Percentiles rank a stretch among this genome's conserved stretches.
Conservation (phyloP, 2,888 invertebrate species). For the Drosophila putrida region DNA sequence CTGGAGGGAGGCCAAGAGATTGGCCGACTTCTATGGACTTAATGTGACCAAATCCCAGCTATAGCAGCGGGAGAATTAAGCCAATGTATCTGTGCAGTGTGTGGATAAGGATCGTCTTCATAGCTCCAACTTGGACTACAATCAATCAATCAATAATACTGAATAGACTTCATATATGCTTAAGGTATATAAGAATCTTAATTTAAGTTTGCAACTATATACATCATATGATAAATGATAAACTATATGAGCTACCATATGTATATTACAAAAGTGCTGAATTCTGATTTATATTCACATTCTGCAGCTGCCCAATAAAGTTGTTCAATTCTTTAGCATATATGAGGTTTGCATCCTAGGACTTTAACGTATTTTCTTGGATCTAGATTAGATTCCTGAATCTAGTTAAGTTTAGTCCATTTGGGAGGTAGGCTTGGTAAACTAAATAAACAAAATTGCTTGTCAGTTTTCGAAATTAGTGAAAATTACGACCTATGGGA, state of each 20-base stretch:
- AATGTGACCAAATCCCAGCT: slow-evolving; percentile 73
- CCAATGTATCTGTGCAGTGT: not conserved
- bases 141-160: slow-evolving; percentile 61
- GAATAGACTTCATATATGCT: slow-evolving; percentile 58
- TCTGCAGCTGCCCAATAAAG: slow-evolving; percentile 50
- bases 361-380: not conserved
- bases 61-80: slow-evolving; percentile 64
- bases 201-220: slow-evolving; percentile 33
- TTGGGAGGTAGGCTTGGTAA: slow-evolving; percentile 5
- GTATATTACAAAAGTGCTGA: slow-evolving; percentile 29
- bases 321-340: slow-evolving; percentile 22
- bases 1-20: slow-evolving; percentile 89
- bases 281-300: slow-evolving; percentile 27
- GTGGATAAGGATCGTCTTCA: slow-evolving; percentile 6
- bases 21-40: slow-evolving; percentile 84
- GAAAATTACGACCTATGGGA: slow-evolving; percentile 33
- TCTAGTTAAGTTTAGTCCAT: not conserved
- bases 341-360: too few species aligned
- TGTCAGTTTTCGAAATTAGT: not conserved
- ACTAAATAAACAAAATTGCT: not conserved
- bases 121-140: slow-evolving; percentile 43
- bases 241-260: slow-evolving; percentile 16
- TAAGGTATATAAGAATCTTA: slow-evolving; percentile 35
- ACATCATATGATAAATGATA: slow-evolving; percentile 3
- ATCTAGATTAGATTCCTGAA: not conserved